phyloP scores from a whole-genome alignment of 1,140 invertebrate species.

The Euura saliciscinereae region DNA sequence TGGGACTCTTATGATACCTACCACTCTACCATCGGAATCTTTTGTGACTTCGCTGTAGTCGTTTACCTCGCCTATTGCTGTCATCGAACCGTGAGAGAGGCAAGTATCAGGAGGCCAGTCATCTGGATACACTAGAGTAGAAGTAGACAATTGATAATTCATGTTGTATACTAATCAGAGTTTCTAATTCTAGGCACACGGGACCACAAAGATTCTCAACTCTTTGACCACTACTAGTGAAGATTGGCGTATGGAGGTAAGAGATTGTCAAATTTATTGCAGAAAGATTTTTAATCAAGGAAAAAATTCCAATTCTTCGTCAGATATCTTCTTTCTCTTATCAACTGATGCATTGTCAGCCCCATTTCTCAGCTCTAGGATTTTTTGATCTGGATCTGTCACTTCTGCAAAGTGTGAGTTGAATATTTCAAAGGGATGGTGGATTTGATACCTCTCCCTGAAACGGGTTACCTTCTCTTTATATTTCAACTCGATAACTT shows the following conservation, averaged over 20 bases:
- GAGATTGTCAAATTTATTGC: not conserved
- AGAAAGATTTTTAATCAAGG: no score
- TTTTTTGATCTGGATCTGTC: not conserved
- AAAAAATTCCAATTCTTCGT: not conserved
- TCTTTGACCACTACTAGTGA: not conserved
- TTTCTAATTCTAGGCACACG: not conserved
- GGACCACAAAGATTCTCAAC: not conserved
- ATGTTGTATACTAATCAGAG: no score
- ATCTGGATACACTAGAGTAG: no score
- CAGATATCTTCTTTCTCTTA: slow-evolving; percentile 1
- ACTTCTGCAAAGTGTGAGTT: not conserved
- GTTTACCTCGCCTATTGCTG: not conserved
- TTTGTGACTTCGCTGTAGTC: not conserved
- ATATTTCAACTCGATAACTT: not conserved
- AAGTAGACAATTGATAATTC: no score
- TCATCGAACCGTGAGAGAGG: not conserved
- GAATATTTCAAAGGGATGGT: no score
- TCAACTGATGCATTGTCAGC: not conserved
- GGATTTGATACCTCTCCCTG: no score
- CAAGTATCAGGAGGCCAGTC: not conserved
- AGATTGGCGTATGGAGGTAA: not conserved
- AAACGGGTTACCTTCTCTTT: no score
- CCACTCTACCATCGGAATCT: no score
- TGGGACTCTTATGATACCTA: no score
- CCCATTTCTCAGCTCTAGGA: not conserved